These are phyloP conservation scores for Tyrophagus putrescentiae DNA, from an alignment of 1,140 invertebrate species.

Conservation along the genomic window DNA sequence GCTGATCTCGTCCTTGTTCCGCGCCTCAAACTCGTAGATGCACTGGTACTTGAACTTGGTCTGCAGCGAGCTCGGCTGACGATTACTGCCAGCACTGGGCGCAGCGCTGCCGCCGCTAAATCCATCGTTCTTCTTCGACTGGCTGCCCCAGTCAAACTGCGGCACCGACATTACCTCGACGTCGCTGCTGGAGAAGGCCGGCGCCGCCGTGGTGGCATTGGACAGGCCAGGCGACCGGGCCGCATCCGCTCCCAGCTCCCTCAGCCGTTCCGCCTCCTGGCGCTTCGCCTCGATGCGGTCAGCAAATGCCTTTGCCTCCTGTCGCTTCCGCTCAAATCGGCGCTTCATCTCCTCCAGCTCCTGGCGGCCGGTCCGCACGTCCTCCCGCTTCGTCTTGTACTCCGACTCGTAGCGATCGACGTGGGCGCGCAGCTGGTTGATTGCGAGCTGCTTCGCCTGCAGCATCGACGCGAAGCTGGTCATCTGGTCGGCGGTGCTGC, in stretches of 20 bases:
- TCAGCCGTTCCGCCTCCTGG: slow-evolving; percentile 9
- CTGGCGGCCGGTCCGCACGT: slow-evolving; percentile 64
- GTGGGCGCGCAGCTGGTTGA: slow-evolving; percentile 71
- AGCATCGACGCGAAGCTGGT: slow-evolving; percentile 1
- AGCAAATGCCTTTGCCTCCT: slow-evolving; percentile 6
- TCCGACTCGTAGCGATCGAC: slow-evolving; percentile 46
- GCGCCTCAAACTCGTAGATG: slow-evolving; percentile 79
- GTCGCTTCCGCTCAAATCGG: neutral
- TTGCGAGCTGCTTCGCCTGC: slow-evolving; percentile 46
- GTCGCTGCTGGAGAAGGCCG: neutral
- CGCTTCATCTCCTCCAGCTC: slow-evolving; percentile 39
- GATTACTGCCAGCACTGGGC: neutral
- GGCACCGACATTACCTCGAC: neutral
- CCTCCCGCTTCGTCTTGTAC: slow-evolving; percentile 53
- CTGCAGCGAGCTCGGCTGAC: neutral
- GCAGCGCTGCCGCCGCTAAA: too few relatives aligned
- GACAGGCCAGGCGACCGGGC: neutral
- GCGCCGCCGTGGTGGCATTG: neutral
- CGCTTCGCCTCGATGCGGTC: slow-evolving; percentile 10
- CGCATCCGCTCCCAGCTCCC: neutral
- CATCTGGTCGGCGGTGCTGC: neutral
- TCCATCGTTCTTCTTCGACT: neutral
- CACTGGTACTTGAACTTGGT: slow-evolving; percentile 51
- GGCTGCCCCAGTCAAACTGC: neutral
- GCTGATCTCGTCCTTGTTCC: slow-evolving; percentile 82